Conservation (phyloP, 2,888 invertebrate genomes). For the Pediacus dermestoides region DNA sequence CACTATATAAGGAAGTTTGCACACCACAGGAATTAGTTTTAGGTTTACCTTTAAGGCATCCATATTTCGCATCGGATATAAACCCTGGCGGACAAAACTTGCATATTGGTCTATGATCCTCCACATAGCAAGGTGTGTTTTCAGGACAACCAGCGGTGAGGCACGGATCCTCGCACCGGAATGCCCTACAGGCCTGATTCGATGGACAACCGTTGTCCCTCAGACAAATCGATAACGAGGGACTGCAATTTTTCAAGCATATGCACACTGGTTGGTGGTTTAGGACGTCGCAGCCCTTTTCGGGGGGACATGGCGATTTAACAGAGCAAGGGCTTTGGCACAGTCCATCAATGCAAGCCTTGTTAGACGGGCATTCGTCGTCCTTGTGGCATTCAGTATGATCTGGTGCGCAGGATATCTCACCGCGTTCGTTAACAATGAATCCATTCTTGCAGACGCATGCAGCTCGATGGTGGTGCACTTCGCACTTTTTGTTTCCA, state of each 20-base stretch:
- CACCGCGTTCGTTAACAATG: slow-evolving; percentile 81
- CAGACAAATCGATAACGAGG: slow-evolving; percentile 81
- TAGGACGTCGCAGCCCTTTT: slow-evolving; percentile 83
- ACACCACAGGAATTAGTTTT: slow-evolving; percentile 18
- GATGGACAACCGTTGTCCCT: slow-evolving; percentile 85
- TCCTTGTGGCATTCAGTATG: slow-evolving; percentile 72
- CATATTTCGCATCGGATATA: slow-evolving; percentile 86
- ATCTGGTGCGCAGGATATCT: slow-evolving; percentile 82
- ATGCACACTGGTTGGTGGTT: slow-evolving; percentile 85
- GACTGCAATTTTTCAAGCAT: slow-evolving; percentile 82
- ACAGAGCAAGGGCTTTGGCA: slow-evolving; percentile 81
- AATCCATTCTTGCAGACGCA: slow-evolving; percentile 89
- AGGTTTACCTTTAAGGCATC: slow-evolving; percentile 93
- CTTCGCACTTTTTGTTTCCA: slow-evolving; percentile 83
- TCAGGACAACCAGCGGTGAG: slow-evolving; percentile 78
- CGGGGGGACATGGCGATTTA: slow-evolving; percentile 68
- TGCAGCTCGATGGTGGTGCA: slow-evolving; percentile 76
- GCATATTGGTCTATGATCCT: slow-evolving; percentile 93
- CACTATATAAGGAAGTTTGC: too few relatives aligned
- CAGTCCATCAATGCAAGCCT: slow-evolving; percentile 77
- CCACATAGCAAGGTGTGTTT: slow-evolving; percentile 86
- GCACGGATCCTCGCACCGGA: slow-evolving; percentile 89
- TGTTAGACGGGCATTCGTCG: slow-evolving; percentile 81
- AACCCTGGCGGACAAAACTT: slow-evolving; percentile 94
- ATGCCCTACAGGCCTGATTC: slow-evolving; percentile 81